phyloP scores from a whole-genome alignment of 2,888 invertebrate genomes.

The Lagria hirta region DNA sequence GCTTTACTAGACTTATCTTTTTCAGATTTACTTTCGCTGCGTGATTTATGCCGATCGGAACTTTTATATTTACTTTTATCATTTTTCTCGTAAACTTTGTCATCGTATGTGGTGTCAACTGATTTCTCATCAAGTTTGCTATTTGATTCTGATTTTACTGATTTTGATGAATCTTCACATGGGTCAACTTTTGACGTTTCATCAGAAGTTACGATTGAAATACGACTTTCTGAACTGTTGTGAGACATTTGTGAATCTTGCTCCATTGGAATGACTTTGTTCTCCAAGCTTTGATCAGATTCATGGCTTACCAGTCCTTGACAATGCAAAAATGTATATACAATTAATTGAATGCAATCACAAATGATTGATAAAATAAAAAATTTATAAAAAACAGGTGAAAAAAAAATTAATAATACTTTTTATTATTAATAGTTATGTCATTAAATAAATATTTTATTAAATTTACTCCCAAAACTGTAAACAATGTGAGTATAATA shows the following conservation, averaged over 20 bases:
- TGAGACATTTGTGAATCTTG: slow-evolving; percentile 66
- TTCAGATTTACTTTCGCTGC: slow-evolving; percentile 55
- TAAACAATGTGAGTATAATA: too few relatives aligned
- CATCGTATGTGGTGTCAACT: too few relatives aligned
- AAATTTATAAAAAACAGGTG: slow-evolving; percentile 2
- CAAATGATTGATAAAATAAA: slow-evolving; percentile 1
- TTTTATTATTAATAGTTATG: too few relatives aligned
- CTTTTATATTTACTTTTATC: slow-evolving; percentile 44
- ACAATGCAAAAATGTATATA: slow-evolving; percentile 10
- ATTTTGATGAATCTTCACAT: slow-evolving; percentile 40
- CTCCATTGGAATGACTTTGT: slow-evolving; percentile 42
- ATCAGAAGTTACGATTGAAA: slow-evolving; percentile 59
- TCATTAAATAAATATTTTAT: too few relatives aligned
- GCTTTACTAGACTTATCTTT: slow-evolving; percentile 44
- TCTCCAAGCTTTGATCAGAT: slow-evolving; percentile 48
- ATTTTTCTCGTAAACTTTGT: slow-evolving; percentile 26
- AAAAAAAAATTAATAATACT: too few relatives aligned
- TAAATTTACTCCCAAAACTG: too few relatives aligned
- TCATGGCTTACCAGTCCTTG: slow-evolving; percentile 58
- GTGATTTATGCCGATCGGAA: slow-evolving; percentile 49
- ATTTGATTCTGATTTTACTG: slow-evolving; percentile 23
- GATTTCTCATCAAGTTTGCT: slow-evolving; percentile 22
- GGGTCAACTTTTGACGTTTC: slow-evolving; percentile 53
- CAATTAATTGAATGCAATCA: neutral
- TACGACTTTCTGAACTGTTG: slow-evolving; percentile 62